Evolutionary conservation across 2,888 invertebrate species (phyloP).

Genomic region (Eudasyphora cyanicolor): DNA sequence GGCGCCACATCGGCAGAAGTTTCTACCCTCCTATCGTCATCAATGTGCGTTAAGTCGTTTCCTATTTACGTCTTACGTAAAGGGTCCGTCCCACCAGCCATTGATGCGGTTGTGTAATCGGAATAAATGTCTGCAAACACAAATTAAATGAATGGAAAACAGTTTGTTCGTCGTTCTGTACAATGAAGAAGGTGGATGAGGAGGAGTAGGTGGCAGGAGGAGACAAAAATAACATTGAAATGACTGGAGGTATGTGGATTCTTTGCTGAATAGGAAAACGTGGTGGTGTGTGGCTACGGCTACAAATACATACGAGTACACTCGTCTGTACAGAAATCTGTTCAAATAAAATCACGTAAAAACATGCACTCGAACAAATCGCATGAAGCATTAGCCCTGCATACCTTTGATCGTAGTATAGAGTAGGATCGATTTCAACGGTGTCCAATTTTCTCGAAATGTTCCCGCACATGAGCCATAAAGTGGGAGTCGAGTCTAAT

Average conservation of each 20-base stretch:
- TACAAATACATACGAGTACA: too few species aligned
- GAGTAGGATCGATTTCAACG: background rate
- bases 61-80: constrained; percentile 32
- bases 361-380: background rate
- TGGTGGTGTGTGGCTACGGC: background rate
- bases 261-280: background rate
- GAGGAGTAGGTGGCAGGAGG: background rate
- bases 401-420: background rate
- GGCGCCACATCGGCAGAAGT: background rate
- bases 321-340: too few species aligned
- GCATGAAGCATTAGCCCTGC: background rate
- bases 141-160: background rate
- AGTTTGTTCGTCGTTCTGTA: background rate
- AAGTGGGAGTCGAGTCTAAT: too few species aligned
- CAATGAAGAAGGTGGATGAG: background rate
- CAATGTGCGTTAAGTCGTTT: background rate
- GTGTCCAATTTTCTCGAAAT: background rate
- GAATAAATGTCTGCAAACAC: constrained; percentile 14
- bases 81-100: background rate
- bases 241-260: background rate
- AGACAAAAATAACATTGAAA: background rate
- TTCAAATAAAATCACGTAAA: too few species aligned
- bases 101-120: constrained; percentile 12
- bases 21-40: background rate
- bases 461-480: background rate